phyloP scores from a whole-genome alignment of 2,888 invertebrate species.

The Lysandra bellargus region DNA sequence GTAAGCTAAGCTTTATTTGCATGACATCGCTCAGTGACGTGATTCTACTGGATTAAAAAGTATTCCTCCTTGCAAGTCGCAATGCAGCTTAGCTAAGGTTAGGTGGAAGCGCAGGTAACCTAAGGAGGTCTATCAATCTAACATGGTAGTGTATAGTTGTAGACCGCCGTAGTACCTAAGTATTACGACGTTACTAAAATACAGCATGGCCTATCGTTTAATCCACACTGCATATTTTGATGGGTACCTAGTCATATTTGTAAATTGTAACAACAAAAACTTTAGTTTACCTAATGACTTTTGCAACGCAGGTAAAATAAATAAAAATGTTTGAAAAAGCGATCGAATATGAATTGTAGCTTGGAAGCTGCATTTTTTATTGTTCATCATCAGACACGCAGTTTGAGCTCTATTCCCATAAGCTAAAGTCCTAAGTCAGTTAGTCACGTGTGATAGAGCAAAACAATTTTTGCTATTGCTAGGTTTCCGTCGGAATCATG shows the following conservation, averaged over 20 bases:
- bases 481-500: slow-evolving; percentile 56
- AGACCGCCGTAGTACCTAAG: too few relatives aligned
- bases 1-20: too few relatives aligned
- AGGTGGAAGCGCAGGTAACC: too few relatives aligned
- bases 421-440: background rate
- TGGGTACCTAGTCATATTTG: background rate
- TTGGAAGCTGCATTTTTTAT: slow-evolving; percentile 3
- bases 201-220: background rate
- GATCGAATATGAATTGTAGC: slow-evolving; percentile 20
- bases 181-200: too few relatives aligned
- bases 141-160: too few relatives aligned
- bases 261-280: background rate
- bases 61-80: too few relatives aligned
- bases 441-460: slow-evolving; percentile 30
- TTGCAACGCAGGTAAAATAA: background rate
- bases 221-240: background rate
- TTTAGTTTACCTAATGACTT: background rate
- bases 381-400: background rate
- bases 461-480: slow-evolving; percentile 44
- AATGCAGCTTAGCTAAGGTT: too few relatives aligned
- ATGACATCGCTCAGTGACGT: too few relatives aligned
- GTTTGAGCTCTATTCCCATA: background rate
- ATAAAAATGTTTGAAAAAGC: background rate
- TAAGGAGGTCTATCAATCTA: too few relatives aligned
- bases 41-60: too few relatives aligned